Conservation (phyloP, 2,888 invertebrate species). For the Campoletis raptor region DNA sequence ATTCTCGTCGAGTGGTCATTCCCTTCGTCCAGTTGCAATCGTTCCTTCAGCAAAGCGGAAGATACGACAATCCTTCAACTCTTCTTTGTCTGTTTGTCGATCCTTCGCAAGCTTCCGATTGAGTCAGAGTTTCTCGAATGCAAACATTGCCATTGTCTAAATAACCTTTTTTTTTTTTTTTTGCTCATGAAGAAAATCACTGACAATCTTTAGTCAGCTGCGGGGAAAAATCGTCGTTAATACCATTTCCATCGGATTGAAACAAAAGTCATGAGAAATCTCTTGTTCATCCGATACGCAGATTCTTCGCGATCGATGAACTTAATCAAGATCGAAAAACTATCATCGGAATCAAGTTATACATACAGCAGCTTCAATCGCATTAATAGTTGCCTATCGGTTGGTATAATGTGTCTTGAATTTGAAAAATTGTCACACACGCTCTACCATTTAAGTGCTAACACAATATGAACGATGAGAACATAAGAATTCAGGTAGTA, state of each 20-base stretch:
- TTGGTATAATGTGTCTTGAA: background rate
- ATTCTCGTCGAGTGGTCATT: conserved; percentile 63
- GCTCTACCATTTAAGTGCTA: background rate
- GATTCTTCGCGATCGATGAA: background rate
- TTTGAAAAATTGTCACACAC: background rate
- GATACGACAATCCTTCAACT: conserved; percentile 31
- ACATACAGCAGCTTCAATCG: background rate
- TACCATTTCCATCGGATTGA: background rate
- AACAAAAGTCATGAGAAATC: background rate
- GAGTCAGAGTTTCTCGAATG: conserved; percentile 7
- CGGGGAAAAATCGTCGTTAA: no score
- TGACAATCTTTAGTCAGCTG: background rate
- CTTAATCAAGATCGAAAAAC: background rate
- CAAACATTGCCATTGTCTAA: background rate
- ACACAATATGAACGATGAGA: background rate
- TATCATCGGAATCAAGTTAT: background rate
- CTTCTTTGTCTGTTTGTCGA: conserved; percentile 33
- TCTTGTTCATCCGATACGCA: background rate
- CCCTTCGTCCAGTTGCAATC: conserved; percentile 48
- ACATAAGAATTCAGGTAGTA: background rate
- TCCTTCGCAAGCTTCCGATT: conserved; percentile 23
- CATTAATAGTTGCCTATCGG: background rate
- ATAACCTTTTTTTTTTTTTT: conserved; percentile 7
- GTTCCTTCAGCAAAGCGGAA: conserved; percentile 44
- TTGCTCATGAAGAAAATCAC: background rate